Evolutionary conservation across 1,140 invertebrate species (phyloP).

Genomic region (Macrostomum lignano): DNA sequence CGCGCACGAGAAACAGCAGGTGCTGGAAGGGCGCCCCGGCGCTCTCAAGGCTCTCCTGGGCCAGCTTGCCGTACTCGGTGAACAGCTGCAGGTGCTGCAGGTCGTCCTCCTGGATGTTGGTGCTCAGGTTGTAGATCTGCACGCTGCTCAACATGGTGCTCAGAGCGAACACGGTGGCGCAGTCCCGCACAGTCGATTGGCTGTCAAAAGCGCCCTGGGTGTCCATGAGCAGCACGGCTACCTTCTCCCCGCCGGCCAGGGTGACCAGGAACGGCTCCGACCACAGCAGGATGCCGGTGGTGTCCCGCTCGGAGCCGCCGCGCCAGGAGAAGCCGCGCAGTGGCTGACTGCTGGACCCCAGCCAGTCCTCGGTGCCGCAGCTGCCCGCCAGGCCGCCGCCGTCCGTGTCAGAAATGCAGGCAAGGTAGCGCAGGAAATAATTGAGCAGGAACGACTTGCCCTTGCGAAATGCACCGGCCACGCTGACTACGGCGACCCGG

Average conservation of each 20-base stretch:
- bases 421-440: constrained; percentile 57
- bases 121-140: constrained; percentile 77
- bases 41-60: constrained; percentile 54
- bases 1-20: constrained; percentile 70
- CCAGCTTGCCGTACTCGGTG: constrained; percentile 77
- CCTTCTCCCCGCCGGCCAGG: constrained; percentile 27
- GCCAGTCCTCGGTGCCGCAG: constrained; percentile 26
- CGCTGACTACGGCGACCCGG: constrained; percentile 54
- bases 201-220: constrained; percentile 92
- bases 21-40: constrained; percentile 32
- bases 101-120: constrained; percentile 85
- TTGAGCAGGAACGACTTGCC: constrained; percentile 73
- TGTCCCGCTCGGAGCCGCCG: constrained; percentile 68
- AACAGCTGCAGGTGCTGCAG: constrained; percentile 69
- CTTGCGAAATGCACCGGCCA: constrained; percentile 78
- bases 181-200: constrained; percentile 72
- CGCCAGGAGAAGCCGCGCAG: constrained; percentile 51
- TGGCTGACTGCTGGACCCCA: constrained; percentile 27
- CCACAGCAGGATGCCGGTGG: constrained; percentile 79
- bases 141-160: constrained; percentile 81
- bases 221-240: constrained; percentile 66
- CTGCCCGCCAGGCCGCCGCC: no score
- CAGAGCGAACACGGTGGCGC: constrained; percentile 74
- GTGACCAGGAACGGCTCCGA: constrained; percentile 59
- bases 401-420: no score